Percentiles rank a stretch among this genome's conserved stretches.
These are phyloP conservation scores for Plumapathes pennacea DNA, from an alignment of 92 coral and sea anemone species.

Conservation along the genomic window DNA sequence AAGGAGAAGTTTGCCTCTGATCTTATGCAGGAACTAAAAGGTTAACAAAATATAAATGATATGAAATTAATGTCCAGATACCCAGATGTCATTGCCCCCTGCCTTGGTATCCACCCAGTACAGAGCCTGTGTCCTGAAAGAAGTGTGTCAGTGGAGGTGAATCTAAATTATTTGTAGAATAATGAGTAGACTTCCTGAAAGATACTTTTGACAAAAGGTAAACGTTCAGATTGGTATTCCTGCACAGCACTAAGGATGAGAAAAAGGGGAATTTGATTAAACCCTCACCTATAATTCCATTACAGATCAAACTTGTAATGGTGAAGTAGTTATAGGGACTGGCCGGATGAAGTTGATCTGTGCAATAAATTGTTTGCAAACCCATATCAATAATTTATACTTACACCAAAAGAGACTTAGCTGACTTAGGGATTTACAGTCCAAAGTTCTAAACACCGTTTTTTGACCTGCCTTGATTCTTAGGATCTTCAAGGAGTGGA, in stretches of 20 bases:
- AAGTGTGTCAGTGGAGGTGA: conserved; percentile 56
- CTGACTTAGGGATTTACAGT: neutral
- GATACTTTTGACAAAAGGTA: too few relatives aligned
- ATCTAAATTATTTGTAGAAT: neutral
- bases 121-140: conserved; percentile 69
- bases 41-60: too few relatives aligned
- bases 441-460: neutral
- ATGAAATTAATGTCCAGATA: too few relatives aligned
- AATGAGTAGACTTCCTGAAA: neutral
- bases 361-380: too few relatives aligned
- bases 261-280: too few relatives aligned
- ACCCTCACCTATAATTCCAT: too few relatives aligned
- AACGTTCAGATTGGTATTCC: too few relatives aligned
- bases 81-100: conserved; percentile 80
- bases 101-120: conserved; percentile 90
- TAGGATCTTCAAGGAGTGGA: conserved; percentile 90
- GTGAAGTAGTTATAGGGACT: too few relatives aligned
- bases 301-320: too few relatives aligned
- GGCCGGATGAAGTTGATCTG: too few relatives aligned
- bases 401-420: neutral
- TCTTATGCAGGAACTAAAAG: neutral
- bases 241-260: too few relatives aligned
- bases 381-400: neutral
- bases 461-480: neutral
- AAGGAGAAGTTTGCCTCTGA: neutral